Evolutionary conservation across 2,888 invertebrate genomes (phyloP).

Genomic region (Agrotis ipsilon): DNA sequence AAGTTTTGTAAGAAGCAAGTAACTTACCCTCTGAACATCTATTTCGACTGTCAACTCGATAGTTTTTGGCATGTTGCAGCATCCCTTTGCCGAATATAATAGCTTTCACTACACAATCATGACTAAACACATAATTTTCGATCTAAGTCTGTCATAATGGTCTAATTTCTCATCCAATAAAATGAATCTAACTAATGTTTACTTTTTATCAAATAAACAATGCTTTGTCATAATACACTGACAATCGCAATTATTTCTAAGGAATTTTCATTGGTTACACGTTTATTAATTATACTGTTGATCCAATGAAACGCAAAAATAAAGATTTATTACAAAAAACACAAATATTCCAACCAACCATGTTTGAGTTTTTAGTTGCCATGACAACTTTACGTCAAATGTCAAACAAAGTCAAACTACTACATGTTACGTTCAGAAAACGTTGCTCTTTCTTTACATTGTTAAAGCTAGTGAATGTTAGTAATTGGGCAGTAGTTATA

Average conservation of each 20-base stretch:
- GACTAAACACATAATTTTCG: conserved; percentile 49
- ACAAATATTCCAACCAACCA: neutral
- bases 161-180: conserved; percentile 38
- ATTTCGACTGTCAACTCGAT: conserved; percentile 91
- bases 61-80: conserved; percentile 87
- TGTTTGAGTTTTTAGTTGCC: conserved; percentile 20
- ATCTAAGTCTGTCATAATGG: conserved; percentile 45
- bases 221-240: conserved; percentile 23
- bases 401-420: conserved; percentile 5
- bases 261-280: conserved; percentile 10
- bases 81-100: conserved; percentile 57
- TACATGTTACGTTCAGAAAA: conserved; percentile 23
- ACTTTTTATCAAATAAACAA: conserved; percentile 40
- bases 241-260: neutral
- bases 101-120: conserved; percentile 56
- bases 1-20: neutral
- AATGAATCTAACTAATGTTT: conserved; percentile 45
- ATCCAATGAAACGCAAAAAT: conserved; percentile 29
- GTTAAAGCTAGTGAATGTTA: too few species aligned
- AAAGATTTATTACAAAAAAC: neutral
- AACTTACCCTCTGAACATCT: conserved; percentile 89
- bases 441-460: neutral
- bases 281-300: accelerated
- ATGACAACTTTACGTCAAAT: conserved; percentile 36
- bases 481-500: too few species aligned